Evolutionary conservation across 2,888 invertebrate species (phyloP), one percentile per base, ranked within the genome.

Genomic region (Eledona agricola): DNA sequence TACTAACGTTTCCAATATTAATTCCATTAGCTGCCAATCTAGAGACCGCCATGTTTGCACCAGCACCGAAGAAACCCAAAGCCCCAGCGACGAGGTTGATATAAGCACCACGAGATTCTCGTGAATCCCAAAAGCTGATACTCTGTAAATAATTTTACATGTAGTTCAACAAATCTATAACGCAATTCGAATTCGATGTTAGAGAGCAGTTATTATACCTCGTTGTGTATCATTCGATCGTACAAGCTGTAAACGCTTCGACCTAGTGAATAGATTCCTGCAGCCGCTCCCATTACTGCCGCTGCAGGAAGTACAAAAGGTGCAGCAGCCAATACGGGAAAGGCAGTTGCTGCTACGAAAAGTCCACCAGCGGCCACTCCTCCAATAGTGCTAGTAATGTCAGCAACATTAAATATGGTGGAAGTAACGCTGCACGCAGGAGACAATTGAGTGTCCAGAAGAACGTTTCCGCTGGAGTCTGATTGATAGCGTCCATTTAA

Each of bases 31-130:
- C 75, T 0, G 79, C 81, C 0, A 81, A 77, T 3, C 74, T 71
- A 0, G 80, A 72, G 0, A 82, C 74, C 17, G 79, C 62, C 4
- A 72, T 72, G 59, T 75, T 77, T 1, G 83, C 81, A 0, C 81
- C 82, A 3, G 80, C 80, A 0, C 82, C 81, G 0, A 78, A 78
- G 3, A 83, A 73, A 0, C 83, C 82, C 0, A 82, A 76, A 26
- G 79, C 75, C 0, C 82, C 82, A 1, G 81, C 82, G 0, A 80
- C 77, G 22, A 84, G 81, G 67, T 82, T 83, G 13, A 84, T 60
- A 77, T 83, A 83, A 45, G 82, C 82, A 34, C 80, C 80, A 6
- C 83, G 77, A 0, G 83, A 82, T 52, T 83, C 83, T 0, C 80
- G 65, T 62, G 83, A 79, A 12, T 72, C 72, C 1, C 81, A 77